Evolutionary conservation across 2,888 invertebrate species (phyloP).

Genomic region (Magallana nippona): DNA sequence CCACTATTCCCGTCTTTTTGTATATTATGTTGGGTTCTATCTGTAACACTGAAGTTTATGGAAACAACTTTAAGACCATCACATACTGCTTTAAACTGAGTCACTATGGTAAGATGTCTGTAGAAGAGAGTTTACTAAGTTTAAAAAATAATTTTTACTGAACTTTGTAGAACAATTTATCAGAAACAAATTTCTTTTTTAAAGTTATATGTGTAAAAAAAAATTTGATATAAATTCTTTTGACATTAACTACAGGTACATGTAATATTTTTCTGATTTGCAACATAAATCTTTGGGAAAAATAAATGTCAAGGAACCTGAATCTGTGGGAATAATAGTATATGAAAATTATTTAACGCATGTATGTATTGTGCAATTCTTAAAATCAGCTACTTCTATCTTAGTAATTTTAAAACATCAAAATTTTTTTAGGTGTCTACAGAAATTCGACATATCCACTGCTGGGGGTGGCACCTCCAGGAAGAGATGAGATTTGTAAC

Average conservation of each 20-base stretch:
- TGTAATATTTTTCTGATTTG: too few species aligned
- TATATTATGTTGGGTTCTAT: conserved; percentile 73
- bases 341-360: not conserved
- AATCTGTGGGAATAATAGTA: too few species aligned
- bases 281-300: too few species aligned
- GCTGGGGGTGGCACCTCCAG: conserved; percentile 57
- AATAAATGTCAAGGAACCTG: too few species aligned
- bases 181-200: too few species aligned
- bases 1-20: conserved; percentile 74
- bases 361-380: not conserved
- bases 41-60: conserved; percentile 75
- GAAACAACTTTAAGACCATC: conserved; percentile 63
- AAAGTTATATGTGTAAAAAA: too few species aligned
- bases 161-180: not conserved
- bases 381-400: not conserved
- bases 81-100: conserved; percentile 75
- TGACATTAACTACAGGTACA: too few species aligned
- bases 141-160: not conserved
- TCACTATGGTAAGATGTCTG: conserved; percentile 72
- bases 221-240: too few species aligned
- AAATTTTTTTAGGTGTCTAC: conserved; percentile 63
- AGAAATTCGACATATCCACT: conserved; percentile 59
- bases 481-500: conserved; percentile 69
- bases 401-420: not conserved
- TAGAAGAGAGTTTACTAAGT: not conserved